Evolutionary conservation across 1,140 invertebrate species (phyloP), one percentile per base, ranked within the genome.

Genomic region (Drosophila busckii): DNA sequence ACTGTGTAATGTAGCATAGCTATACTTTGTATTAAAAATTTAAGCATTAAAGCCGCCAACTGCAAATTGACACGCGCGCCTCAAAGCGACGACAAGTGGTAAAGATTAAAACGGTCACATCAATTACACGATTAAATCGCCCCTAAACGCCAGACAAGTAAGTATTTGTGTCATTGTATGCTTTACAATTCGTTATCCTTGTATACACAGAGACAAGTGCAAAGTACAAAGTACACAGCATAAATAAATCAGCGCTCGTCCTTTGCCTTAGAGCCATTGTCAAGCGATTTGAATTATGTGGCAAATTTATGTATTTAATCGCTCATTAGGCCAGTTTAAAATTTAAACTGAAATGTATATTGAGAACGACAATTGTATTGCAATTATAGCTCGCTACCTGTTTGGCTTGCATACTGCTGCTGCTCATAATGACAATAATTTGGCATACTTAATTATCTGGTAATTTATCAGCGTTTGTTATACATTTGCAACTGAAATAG

Each of bases 371-470:
- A n/a, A n/a, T n/a, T n/a, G n/a, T n/a, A n/a, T n/a, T n/a, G n/a
- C n/a, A n/a, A n/a, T n/a, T n/a, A n/a, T n/a, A 13, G 8, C 38
- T 38, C 28, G 9, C 19, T n/a, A 17, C 5, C 26, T 31, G 7
- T 7, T 15, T n/a, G 2, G n/a, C 4, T n/a, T 20, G 8, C 16
- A 17, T 7, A 10, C 7, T 10, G 28, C n/a, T 29, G 2, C 17
- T 34, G 34, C 31, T 17, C 26, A 16, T 20, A 7, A 8, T 15
- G 32, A 32, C 52, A 32, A n/a, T n/a, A n/a, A 23, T 45, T 64
- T 59, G 61, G 55, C 55, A 65, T 65, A 65, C 60, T 65, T 65
- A 65, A 65, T 65, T 65, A 61, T 65, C 42, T 54, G 49, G 32
- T 42, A 54, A 61, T 61, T 61, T 56, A 61, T 65, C 48, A 44